phyloP scores from a whole-genome alignment of 1,140 invertebrate genomes.

The Thereuonema tuberculata region DNA sequence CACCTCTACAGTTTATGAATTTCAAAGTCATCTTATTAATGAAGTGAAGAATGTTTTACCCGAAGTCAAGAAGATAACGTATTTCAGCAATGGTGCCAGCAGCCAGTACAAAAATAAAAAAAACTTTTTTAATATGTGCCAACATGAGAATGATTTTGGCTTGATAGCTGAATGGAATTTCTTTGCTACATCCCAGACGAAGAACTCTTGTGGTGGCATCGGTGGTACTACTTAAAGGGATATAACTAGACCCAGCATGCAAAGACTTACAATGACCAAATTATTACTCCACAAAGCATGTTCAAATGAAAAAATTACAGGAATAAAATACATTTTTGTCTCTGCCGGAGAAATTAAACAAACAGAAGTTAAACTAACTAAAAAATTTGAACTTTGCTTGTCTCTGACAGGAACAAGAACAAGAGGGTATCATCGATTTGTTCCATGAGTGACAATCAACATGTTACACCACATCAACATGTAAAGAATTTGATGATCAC shows the following conservation, averaged over 20 bases:
- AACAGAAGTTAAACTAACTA: neutral
- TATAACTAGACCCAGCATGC: neutral
- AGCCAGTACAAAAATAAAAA: neutral
- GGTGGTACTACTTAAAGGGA: neutral
- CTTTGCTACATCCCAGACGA: neutral
- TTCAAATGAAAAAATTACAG: neutral
- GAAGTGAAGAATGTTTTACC: neutral
- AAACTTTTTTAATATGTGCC: slow-evolving; percentile 5
- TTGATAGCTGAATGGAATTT: neutral
- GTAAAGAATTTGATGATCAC: neutral
- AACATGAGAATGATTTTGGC: neutral
- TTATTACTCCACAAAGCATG: neutral
- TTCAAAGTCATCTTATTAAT: neutral
- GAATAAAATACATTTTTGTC: neutral
- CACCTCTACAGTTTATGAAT: neutral
- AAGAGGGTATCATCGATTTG: neutral
- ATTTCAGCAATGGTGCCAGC: slow-evolving; percentile 1
- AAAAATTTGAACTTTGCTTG: neutral
- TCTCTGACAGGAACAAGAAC: neutral
- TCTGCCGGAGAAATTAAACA: neutral
- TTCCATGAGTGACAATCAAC: neutral
- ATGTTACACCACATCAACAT: neutral
- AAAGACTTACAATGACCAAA: neutral
- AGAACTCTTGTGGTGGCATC: slow-evolving; percentile 5
- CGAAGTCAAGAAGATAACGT: neutral